Base-by-base conservation (phyloP, 2,888 invertebrate genomes). In the Capitulum mitella region DNA sequence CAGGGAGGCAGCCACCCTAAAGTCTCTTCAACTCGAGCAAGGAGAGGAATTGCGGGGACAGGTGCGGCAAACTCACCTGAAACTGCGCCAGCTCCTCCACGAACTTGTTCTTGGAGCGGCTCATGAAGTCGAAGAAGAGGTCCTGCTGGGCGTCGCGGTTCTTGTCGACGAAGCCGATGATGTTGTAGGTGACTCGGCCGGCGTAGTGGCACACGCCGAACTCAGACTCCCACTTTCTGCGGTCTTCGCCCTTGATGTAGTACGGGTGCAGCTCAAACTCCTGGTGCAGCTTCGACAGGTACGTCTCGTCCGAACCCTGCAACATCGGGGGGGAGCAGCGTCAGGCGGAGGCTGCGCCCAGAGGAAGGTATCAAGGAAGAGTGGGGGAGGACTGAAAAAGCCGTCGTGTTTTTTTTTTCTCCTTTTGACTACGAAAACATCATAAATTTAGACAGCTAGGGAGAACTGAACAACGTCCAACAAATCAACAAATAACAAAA, bases 61-160 rank as follows among this genome's bases (percentile, higher is more conserved):
- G n/a, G n/a, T n/a, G n/a, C n/a, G n/a, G n/a, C n/a, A n/a, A n/a
- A n/a, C 85, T 84, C 83, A 90, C 92, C 86, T 92, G 91, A 85
- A 89, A 90, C 82, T 89, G 89, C 1, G 90, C 90, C 19, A 91
- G 87, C 83, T 93, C 93, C 83, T 92, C 91, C 0, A 95, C 92
- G 84, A 95, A 94, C 61, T 91, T 90, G 84, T 94, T 93, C 8
- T 90, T 90, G 77, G 95, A 94, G 70, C 93, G 88, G 75, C 93
- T 92, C 88, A 96, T 90, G 82, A 93, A 92, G 85, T 96, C 95
- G 82, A 96, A 95, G 84, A 96, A 92, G 0, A 95, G 94, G 84
- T 95, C 95, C 85, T 96, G 95, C 84, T 95, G 95, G 0, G 94
- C 94, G 84, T 96, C 95, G 16, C 95, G 88, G 85, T 96, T 96